These are phyloP conservation scores for Harmothoe impar DNA, from an alignment of 2,888 invertebrate genomes.

Conservation along the genomic window DNA sequence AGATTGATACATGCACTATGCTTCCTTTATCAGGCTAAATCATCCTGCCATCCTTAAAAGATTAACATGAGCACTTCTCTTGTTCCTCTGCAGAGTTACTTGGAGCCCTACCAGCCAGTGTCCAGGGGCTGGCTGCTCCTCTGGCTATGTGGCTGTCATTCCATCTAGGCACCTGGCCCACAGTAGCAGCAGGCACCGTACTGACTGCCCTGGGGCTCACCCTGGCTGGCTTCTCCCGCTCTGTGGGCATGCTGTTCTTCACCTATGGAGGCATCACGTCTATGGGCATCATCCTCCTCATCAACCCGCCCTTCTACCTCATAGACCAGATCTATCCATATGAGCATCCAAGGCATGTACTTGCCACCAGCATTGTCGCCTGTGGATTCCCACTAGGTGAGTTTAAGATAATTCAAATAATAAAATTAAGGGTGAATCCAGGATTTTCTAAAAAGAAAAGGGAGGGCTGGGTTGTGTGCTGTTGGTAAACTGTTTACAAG, in stretches of 20 bases:
- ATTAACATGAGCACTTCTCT: too few relatives aligned
- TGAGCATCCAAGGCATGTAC: slow-evolving; percentile 70
- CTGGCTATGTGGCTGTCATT: slow-evolving; percentile 64
- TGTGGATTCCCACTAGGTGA: slow-evolving; percentile 71
- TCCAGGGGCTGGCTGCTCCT: slow-evolving; percentile 68
- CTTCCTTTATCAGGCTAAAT: too few relatives aligned
- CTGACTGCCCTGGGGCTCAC: slow-evolving; percentile 63
- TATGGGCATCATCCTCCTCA: slow-evolving; percentile 68
- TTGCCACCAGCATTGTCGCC: slow-evolving; percentile 71
- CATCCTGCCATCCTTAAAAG: too few relatives aligned
- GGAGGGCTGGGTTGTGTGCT: too few relatives aligned
- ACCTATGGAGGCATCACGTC: slow-evolving; percentile 70
- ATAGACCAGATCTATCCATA: slow-evolving; percentile 71
- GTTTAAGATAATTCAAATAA: too few relatives aligned
- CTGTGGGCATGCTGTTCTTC: slow-evolving; percentile 65
- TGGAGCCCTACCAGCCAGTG: slow-evolving; percentile 65
- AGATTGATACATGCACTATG: too few relatives aligned
- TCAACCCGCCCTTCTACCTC: slow-evolving; percentile 71
- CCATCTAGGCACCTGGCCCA: slow-evolving; percentile 61
- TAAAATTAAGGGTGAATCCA: too few relatives aligned
- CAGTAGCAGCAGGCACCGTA: slow-evolving; percentile 65
- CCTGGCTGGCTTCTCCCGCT: slow-evolving; percentile 54
- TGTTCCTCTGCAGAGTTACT: slow-evolving; percentile 63
- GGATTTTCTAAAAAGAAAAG: too few relatives aligned
- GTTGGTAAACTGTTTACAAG: too few relatives aligned